Conservation (phyloP, 2,888 invertebrate genomes). For the Palloptera scutellata region DNA sequence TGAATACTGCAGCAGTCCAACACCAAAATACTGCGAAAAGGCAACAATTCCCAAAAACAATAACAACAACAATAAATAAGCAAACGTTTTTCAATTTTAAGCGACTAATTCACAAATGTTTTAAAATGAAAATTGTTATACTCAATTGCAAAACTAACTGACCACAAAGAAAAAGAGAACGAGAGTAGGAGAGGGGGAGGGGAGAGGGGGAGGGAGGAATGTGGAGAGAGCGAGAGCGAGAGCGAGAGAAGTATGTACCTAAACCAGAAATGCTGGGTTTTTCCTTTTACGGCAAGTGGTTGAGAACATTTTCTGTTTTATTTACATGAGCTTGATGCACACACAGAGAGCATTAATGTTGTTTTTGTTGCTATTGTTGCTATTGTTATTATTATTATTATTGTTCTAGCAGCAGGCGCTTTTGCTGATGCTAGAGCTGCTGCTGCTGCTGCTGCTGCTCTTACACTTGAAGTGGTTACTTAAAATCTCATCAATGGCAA, state of each 20-base stretch:
- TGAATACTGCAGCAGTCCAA: no score
- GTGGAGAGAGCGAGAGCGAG: neutral
- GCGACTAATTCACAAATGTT: neutral
- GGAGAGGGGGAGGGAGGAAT: no score
- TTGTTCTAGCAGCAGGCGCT: neutral
- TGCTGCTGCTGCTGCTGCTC: neutral
- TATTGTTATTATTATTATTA: neutral
- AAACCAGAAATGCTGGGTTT: no score
- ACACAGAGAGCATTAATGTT: neutral
- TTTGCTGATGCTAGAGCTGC: neutral
- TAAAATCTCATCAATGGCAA: conserved; percentile 12
- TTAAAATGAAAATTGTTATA: neutral
- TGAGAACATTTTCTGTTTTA: no score
- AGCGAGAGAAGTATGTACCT: no score
- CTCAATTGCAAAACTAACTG: conserved; percentile 1
- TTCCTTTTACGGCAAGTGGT: no score
- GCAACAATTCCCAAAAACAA: neutral
- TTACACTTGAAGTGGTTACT: neutral
- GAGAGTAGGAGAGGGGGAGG: neutral
- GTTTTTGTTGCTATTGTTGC: neutral
- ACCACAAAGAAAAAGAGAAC: neutral
- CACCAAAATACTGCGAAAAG: no score
- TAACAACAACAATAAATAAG: neutral
- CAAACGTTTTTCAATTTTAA: neutral
- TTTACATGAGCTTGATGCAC: no score